phyloP scores from a whole-genome alignment of 1,140 invertebrate genomes.

The Charaxes varanes region DNA sequence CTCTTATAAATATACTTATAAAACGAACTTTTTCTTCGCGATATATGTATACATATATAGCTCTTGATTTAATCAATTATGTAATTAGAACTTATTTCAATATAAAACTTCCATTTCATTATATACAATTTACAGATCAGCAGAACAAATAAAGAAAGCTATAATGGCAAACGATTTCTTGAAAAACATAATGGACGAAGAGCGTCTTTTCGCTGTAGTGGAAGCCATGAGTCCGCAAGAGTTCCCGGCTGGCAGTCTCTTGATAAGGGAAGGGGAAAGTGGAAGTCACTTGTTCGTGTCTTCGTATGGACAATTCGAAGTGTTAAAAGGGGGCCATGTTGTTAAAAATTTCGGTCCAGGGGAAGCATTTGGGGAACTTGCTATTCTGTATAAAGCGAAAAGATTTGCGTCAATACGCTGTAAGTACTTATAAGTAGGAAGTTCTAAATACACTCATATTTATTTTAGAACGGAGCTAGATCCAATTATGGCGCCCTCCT shows the following conservation, averaged over 20 bases:
- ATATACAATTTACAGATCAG: conserved; percentile 53
- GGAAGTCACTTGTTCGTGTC: conserved; percentile 89
- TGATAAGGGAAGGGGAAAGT: conserved; percentile 91
- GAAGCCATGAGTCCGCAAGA: conserved; percentile 92
- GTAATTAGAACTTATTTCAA: too few species aligned
- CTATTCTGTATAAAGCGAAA: conserved; percentile 94
- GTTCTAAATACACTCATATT: too few species aligned
- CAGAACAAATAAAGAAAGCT: conserved; percentile 73
- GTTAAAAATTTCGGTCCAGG: conserved; percentile 88
- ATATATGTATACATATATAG: too few species aligned
- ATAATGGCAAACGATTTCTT: conserved; percentile 94
- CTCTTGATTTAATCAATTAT: too few species aligned
- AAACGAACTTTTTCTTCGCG: too few species aligned
- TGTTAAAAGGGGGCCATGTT: conserved; percentile 85
- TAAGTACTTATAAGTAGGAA: conserved; percentile 60
- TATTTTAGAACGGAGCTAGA: too few species aligned
- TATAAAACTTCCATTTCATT: too few species aligned
- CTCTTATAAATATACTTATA: too few species aligned
- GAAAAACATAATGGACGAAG: conserved; percentile 89
- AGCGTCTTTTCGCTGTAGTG: conserved; percentile 88
- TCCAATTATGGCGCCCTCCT: too few species aligned
- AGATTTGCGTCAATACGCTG: conserved; percentile 89
- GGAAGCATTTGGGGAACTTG: conserved; percentile 94
- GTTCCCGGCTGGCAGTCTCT: conserved; percentile 82
- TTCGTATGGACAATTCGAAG: conserved; percentile 89